Percentiles rank a stretch among this genome's conserved stretches.
These are phyloP conservation scores for Eupithecia pulchellata DNA, from an alignment of 2,888 invertebrate species.

Conservation along the genomic window DNA sequence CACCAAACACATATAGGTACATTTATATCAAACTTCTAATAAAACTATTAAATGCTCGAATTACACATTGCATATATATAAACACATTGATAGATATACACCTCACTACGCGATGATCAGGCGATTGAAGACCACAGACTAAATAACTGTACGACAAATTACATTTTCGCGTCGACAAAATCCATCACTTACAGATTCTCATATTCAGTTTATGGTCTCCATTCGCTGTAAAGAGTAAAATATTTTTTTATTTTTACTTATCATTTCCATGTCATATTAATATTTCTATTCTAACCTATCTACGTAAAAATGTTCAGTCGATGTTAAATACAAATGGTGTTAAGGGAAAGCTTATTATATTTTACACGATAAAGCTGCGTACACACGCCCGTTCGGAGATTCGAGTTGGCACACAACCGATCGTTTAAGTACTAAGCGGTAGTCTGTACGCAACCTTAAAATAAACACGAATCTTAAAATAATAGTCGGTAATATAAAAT, in stretches of 20 bases:
- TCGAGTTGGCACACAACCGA: slow-evolving; percentile 48
- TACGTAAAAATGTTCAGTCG: slow-evolving; percentile 84
- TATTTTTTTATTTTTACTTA: slow-evolving; percentile 54
- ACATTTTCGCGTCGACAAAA: neutral
- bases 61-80: slow-evolving; percentile 69
- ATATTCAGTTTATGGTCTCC: slow-evolving; percentile 6
- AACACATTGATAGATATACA: slow-evolving; percentile 60
- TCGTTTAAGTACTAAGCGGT: slow-evolving; percentile 57
- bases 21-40: slow-evolving; percentile 69
- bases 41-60: slow-evolving; percentile 80
- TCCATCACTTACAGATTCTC: neutral
- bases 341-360: slow-evolving; percentile 65
- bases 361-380: slow-evolving; percentile 55
- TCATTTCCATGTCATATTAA: slow-evolving; percentile 40
- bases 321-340: slow-evolving; percentile 83
- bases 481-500: slow-evolving; percentile 58
- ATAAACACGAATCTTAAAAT: slow-evolving; percentile 57
- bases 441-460: slow-evolving; percentile 54
- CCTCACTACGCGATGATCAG: slow-evolving; percentile 68
- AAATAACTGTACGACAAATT: neutral
- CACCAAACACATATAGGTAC: slow-evolving; percentile 72
- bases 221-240: slow-evolving; percentile 39
- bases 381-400: slow-evolving; percentile 53
- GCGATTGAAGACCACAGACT: slow-evolving; percentile 8
- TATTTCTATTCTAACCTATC: slow-evolving; percentile 65